Evolutionary conservation across 1,140 invertebrate genomes (phyloP).

Genomic region (Trichogramma pretiosum): DNA sequence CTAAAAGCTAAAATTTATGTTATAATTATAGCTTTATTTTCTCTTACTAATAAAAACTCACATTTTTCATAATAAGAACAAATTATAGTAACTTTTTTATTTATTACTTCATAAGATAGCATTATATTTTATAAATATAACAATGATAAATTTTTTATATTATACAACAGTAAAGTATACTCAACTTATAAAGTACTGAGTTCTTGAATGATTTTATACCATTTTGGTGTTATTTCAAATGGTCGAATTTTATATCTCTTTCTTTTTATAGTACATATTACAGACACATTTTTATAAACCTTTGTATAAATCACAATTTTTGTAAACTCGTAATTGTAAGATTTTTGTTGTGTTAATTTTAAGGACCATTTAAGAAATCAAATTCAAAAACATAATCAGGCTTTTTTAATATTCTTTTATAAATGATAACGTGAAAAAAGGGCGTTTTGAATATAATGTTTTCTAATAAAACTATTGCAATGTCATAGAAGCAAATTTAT

Average conservation of each 20-base stretch:
- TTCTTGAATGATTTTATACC: no score
- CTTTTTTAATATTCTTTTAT: conserved; percentile 13
- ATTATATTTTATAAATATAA: no score
- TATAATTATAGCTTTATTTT: conserved; percentile 1
- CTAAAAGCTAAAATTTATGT: not conserved
- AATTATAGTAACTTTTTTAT: not conserved
- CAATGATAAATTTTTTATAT: no score
- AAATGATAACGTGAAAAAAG: conserved; percentile 6
- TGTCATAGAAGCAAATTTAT: conserved; percentile 6
- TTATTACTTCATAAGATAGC: conserved; percentile 7
- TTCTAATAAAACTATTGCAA: conserved; percentile 13
- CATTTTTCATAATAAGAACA: conserved; percentile 6
- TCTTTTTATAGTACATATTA: conserved; percentile 9
- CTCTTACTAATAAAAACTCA: conserved; percentile 4
- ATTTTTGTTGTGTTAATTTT: conserved; percentile 14
- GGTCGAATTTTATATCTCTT: conserved; percentile 9
- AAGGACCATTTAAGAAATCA: conserved; percentile 6
- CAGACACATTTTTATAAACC: conserved; percentile 10
- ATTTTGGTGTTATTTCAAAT: conserved; percentile 13
- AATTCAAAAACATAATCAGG: conserved; percentile 8
- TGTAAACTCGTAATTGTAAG: conserved; percentile 18
- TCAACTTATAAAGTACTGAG: no score
- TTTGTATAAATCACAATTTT: conserved; percentile 17
- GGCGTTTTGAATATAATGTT: conserved; percentile 12
- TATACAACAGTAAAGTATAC: no score